Conservation (phyloP, 1,140 invertebrate genomes). For the Monomorium pharaonis region DNA sequence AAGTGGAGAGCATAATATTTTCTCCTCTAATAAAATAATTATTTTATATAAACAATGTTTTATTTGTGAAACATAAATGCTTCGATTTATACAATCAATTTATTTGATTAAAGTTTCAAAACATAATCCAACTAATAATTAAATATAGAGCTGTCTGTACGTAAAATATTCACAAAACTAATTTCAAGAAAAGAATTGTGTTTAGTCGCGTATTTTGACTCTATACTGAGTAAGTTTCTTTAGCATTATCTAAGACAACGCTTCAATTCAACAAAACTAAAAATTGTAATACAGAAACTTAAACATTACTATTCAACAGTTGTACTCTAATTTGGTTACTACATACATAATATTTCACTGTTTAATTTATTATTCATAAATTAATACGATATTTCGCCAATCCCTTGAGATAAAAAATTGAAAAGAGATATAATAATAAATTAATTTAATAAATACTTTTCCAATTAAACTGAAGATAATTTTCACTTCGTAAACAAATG, state of each 20-base stretch:
- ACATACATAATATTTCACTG: not conserved
- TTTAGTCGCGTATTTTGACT: not conserved
- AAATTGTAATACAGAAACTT: not conserved
- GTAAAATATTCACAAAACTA: not conserved
- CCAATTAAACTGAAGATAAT: conserved; percentile 8
- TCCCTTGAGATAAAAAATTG: not conserved
- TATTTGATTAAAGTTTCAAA: too few species aligned
- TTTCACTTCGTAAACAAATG: not conserved
- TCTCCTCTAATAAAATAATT: too few species aligned
- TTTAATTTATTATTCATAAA: not conserved
- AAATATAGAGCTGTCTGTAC: too few species aligned
- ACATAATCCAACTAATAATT: too few species aligned
- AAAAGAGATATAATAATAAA: not conserved
- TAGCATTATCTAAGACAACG: not conserved
- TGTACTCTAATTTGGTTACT: not conserved
- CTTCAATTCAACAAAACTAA: not conserved
- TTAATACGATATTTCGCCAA: not conserved
- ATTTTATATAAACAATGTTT: too few species aligned
- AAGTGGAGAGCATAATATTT: too few species aligned
- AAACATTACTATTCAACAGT: not conserved
- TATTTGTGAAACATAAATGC: too few species aligned
- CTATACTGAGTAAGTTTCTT: not conserved
- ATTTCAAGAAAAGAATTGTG: not conserved
- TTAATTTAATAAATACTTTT: not conserved
- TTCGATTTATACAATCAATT: too few species aligned